Base-by-base conservation (phyloP, 2,888 invertebrate species). In the Selenia dentaria region DNA sequence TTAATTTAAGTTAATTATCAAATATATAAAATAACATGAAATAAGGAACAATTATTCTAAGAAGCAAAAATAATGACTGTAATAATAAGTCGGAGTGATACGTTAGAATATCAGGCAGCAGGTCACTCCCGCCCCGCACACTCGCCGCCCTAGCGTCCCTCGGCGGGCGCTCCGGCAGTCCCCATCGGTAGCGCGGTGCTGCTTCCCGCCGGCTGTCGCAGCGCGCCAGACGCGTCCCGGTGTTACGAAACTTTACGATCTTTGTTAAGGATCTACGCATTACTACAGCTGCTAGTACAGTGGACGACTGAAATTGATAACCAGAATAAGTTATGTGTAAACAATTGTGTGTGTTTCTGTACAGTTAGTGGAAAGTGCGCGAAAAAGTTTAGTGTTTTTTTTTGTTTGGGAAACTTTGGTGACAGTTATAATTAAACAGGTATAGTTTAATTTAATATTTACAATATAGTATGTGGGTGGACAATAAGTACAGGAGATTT, bases 71-170 rank as follows among this genome's bases (percentile, higher is more conserved):
- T n/a, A n/a, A n/a, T n/a, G n/a, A n/a, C n/a, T n/a, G n/a, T n/a
- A n/a, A n/a, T n/a, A n/a, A n/a, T n/a, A n/a, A n/a, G n/a, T n/a
- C n/a, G n/a, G n/a, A n/a, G n/a, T n/a, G n/a, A n/a, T n/a, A n/a
- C n/a, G n/a, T 16, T 16, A 16, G 3, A 16, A 16, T 3, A 16
- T 16, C 2, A 16, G 16, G 4, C 16, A 16, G 16, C 16, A 4
- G 16, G 4, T 16, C 42, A 13, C 9, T 27, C 34, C 27, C 20
- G 35, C 14, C 40, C 37, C 27, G 37, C 22, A 41, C 40, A 37
- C 39, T 35, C 16, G 36, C 43, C 29, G 40, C 24, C 8, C 32
- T 2, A 4, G 1, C 20, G 6, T 22, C 9, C 25, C 22, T n/a
- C 25, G 2, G 25, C 9, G 9, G 25, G 25, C 25, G 22, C 6